phyloP scores from a whole-genome alignment of 1,140 invertebrate genomes.

The Diplogasteroides magnus region DNA sequence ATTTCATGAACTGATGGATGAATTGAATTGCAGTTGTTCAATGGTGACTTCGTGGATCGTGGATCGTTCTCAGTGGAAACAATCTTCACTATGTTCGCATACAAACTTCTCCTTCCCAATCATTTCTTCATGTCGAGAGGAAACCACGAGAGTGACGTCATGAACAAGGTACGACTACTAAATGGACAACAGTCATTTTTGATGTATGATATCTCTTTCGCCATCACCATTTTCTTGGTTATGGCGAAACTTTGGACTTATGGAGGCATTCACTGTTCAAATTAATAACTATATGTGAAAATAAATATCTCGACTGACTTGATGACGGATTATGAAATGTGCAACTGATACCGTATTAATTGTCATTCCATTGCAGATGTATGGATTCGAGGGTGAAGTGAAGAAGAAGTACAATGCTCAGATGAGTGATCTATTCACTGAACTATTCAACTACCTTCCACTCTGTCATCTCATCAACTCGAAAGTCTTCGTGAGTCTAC shows the following conservation, averaged over 20 bases:
- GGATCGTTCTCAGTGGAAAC: slow-evolving; percentile 99
- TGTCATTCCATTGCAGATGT: slow-evolving; percentile 69
- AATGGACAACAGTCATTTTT: too few relatives aligned
- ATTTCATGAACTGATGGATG: neutral
- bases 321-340: too few relatives aligned
- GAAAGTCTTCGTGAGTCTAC: slow-evolving; percentile 73
- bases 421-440: slow-evolving; percentile 94
- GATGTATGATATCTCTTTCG: too few relatives aligned
- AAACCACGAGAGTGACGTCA: slow-evolving; percentile 92
- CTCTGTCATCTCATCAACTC: slow-evolving; percentile 89
- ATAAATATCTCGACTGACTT: too few relatives aligned
- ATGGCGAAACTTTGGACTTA: too few relatives aligned
- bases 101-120: slow-evolving; percentile 90
- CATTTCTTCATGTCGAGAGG: slow-evolving; percentile 97
- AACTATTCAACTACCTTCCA: slow-evolving; percentile 96
- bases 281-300: too few relatives aligned
- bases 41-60: slow-evolving; percentile 97
- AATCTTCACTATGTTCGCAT: slow-evolving; percentile 93
- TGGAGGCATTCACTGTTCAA: too few relatives aligned
- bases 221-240: too few relatives aligned
- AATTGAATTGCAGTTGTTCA: slow-evolving; percentile 70
- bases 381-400: slow-evolving; percentile 96
- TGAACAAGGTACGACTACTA: slow-evolving; percentile 81
- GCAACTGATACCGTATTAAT: too few relatives aligned
- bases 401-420: slow-evolving; percentile 82